These are phyloP conservation scores for Porites cylindrica DNA, from an alignment of 92 coral and sea anemone species.

Conservation along the genomic window DNA sequence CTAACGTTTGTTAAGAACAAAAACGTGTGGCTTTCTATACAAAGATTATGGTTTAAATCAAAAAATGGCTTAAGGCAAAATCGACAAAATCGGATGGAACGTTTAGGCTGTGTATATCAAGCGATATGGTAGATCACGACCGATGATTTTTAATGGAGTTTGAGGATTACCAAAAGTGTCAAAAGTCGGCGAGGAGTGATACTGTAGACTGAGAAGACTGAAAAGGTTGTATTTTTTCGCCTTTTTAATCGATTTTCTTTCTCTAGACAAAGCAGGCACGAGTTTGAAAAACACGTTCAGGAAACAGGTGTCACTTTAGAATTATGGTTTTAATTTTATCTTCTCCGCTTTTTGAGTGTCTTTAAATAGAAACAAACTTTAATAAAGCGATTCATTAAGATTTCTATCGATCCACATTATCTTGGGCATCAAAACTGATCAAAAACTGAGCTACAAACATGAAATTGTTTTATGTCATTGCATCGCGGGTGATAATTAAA, in stretches of 20 bases:
- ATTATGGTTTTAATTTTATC: not conserved
- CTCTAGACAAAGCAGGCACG: not conserved
- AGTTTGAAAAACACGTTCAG: not conserved
- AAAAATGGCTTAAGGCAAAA: constrained; percentile 15
- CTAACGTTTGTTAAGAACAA: constrained; percentile 1
- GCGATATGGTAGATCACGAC: constrained; percentile 19
- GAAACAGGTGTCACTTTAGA: constrained; percentile 9
- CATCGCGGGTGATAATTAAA: not conserved
- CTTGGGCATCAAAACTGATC: not conserved
- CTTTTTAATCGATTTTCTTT: not conserved
- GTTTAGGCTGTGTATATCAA: constrained; percentile 19
- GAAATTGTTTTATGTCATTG: constrained; percentile 3
- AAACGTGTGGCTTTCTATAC: constrained; percentile 12
- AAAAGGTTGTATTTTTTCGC: not conserved
- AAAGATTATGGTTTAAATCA: not conserved
- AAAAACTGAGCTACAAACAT: not conserved
- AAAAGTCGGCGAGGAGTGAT: not conserved
- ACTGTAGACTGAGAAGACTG: not conserved
- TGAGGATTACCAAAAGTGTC: not conserved
- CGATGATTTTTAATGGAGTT: not conserved
- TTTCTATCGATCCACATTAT: constrained; percentile 18
- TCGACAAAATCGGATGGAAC: constrained; percentile 32
- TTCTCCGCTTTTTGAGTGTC: not conserved
- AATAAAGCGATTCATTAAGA: constrained; percentile 3
- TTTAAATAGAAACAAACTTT: constrained; percentile 2